Conservation (phyloP, 2,113 vertebrate species). For the Todiramphus chloris region DNA sequence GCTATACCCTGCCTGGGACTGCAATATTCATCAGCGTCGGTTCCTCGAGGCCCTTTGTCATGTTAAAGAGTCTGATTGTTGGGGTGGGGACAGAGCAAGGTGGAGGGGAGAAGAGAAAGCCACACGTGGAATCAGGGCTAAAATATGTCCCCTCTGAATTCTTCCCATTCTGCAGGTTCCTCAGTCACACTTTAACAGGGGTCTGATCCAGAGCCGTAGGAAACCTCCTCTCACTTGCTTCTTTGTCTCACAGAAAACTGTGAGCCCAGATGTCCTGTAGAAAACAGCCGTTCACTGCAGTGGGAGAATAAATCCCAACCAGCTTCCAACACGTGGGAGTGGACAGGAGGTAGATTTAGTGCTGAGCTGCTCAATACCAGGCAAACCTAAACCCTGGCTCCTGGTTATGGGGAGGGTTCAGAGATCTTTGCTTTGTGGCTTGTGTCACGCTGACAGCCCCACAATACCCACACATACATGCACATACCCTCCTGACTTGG, state of each 20-base stretch:
- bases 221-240: background rate
- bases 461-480: background rate
- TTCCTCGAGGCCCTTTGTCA: constrained; percentile 43
- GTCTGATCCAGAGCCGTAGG: background rate
- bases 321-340: fast-evolving
- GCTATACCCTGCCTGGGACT: background rate
- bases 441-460: background rate
- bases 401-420: background rate
- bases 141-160: constrained; percentile 21
- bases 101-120: background rate
- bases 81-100: constrained; percentile 26
- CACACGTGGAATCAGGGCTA: background rate
- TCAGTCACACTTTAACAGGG: background rate
- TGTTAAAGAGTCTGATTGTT: constrained; percentile 51
- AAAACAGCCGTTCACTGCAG: fast-evolving
- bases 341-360: background rate
- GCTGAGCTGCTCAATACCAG: background rate
- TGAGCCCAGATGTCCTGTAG: fast-evolving
- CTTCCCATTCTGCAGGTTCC: constrained; percentile 13
- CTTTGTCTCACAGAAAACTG: background rate
- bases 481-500: background rate
- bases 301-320: background rate
- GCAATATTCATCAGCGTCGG: background rate
- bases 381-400: background rate
- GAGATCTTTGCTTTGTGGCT: background rate